phyloP scores from a whole-genome alignment of 1,140 invertebrate species.

The Oedothorax gibbosus region DNA sequence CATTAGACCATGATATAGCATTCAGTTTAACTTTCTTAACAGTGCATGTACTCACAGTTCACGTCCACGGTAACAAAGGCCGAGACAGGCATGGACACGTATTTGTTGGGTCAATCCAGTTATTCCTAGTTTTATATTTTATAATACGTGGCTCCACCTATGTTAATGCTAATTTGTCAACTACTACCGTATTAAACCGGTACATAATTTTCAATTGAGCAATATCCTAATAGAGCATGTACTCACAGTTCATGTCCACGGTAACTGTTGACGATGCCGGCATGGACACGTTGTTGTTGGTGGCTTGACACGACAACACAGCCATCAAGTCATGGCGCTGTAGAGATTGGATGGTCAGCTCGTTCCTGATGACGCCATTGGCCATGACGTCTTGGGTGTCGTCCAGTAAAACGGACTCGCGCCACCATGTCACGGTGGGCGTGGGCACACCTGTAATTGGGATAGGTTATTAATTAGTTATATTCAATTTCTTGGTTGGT shows the following conservation, averaged over 20 bases:
- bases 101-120: no score
- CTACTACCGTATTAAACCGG: no score
- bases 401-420: conserved; percentile 76
- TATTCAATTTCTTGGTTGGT: not conserved
- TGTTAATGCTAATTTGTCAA: no score
- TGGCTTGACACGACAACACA: conserved; percentile 86
- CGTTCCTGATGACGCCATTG: conserved; percentile 77
- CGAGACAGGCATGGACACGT: conserved; percentile 79
- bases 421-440: conserved; percentile 83
- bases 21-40: no score
- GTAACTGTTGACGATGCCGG: conserved; percentile 82
- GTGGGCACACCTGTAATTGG: conserved; percentile 77
- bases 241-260: conserved; percentile 92
- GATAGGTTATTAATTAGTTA: not conserved
- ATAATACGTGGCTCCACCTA: no score
- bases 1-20: no score
- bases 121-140: no score
- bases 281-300: conserved; percentile 82
- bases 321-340: conserved; percentile 82
- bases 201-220: no score
- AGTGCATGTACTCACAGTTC: conserved; percentile 79
- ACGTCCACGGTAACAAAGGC: conserved; percentile 87
- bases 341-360: conserved; percentile 78
- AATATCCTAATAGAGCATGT: no score
- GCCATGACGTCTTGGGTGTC: conserved; percentile 75